A percentile compares a stretch with the other conserved stretches of the same genome.
These are phyloP conservation scores for Eulemur rubriventer DNA, from an alignment of 2,797 vertebrate species.

Conservation along the genomic window DNA sequence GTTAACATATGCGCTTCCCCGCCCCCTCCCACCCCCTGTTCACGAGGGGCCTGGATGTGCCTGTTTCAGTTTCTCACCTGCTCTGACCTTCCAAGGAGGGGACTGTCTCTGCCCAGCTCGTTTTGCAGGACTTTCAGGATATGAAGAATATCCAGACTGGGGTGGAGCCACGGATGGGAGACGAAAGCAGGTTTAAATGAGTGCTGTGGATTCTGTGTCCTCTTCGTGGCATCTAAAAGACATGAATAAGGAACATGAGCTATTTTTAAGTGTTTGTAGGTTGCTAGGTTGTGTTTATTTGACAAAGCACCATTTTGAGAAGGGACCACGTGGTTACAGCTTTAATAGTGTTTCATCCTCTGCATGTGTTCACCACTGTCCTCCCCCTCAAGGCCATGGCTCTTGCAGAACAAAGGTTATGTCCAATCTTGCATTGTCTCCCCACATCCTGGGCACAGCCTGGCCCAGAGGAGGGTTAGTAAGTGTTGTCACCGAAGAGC, in stretches of 20 bases:
- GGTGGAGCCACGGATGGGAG: not conserved
- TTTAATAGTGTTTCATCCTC: not conserved
- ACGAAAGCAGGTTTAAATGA: not conserved
- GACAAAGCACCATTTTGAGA: not conserved
- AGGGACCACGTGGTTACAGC: not conserved
- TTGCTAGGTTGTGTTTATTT: not conserved
- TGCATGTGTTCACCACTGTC: not conserved
- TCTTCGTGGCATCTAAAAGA: slow-evolving; percentile 7
- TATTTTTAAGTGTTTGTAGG: not conserved
- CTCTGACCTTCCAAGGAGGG: not conserved
- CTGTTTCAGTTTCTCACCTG: not conserved
- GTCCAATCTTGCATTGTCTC: not conserved
- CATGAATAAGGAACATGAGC: not conserved
- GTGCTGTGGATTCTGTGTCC: not conserved
- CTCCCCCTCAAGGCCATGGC: not conserved
- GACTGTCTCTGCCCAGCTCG: not conserved
- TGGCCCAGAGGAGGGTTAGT: not conserved
- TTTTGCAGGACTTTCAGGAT: not conserved
- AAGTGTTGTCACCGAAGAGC: not conserved
- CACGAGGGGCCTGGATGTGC: not conserved
- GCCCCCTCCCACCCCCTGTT: not conserved
- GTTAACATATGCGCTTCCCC: not conserved
- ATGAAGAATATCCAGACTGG: not conserved
- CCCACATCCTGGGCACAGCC: not conserved
- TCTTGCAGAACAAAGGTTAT: not conserved